Conservation (phyloP, 1,140 invertebrate genomes). For the Magallana angulata region DNA sequence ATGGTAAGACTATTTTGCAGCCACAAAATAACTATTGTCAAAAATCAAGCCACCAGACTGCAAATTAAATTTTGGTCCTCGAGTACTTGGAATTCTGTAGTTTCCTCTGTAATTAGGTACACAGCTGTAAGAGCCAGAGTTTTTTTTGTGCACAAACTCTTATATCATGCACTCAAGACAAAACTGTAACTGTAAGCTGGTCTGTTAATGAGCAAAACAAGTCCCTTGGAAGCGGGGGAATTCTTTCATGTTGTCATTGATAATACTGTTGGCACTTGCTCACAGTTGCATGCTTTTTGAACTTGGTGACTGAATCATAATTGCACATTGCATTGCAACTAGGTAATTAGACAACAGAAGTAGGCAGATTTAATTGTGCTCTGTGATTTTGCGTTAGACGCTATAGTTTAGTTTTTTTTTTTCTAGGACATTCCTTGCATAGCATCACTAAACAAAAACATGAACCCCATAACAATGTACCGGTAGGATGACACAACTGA, state of each 20-base stretch:
- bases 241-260: conserved; percentile 30
- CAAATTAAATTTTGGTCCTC: no score
- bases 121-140: neutral
- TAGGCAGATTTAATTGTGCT: neutral
- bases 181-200: neutral
- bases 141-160: neutral
- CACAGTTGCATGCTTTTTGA: conserved; percentile 16
- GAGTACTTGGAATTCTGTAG: neutral
- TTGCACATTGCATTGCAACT: conserved; percentile 30
- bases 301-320: neutral
- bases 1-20: no score
- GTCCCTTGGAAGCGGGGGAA: neutral
- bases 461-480: neutral
- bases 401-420: neutral
- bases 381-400: neutral
- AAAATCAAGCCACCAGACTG: no score
- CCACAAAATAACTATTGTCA: no score
- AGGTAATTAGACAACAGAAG: conserved; percentile 3
- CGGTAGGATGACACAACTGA: neutral
- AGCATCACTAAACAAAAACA: neutral
- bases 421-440: conserved; percentile 18
- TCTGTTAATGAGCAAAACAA: neutral
- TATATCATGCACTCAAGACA: neutral
- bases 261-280: neutral
- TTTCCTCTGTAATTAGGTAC: conserved; percentile 26